These are phyloP conservation scores for Anas bernieri DNA, from an alignment of 2,797 vertebrate genomes.

Conservation along the genomic window DNA sequence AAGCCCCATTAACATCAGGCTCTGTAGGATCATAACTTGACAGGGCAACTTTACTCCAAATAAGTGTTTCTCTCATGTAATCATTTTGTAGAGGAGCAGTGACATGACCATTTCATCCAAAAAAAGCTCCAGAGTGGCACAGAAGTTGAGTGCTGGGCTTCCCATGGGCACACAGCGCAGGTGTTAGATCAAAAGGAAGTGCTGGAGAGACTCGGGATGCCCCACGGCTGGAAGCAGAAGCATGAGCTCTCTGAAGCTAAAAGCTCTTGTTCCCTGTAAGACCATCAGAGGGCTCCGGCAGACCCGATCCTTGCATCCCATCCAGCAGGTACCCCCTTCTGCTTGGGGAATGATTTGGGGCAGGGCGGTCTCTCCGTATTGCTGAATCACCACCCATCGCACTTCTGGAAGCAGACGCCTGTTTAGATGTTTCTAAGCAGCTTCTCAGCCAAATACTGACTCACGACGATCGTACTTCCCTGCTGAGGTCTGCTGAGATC, in stretches of 20 bases:
- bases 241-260: background rate
- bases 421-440: background rate
- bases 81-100: background rate
- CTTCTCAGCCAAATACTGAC: background rate
- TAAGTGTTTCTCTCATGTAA: background rate
- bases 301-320: background rate
- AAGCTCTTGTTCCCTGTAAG: background rate
- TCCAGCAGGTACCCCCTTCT: fast-evolving
- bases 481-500: background rate
- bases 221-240: background rate
- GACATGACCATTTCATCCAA: no score
- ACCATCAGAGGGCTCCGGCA: background rate
- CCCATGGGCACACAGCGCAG: fast-evolving
- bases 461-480: background rate
- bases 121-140: background rate
- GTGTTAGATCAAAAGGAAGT: background rate
- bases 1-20: fast-evolving
- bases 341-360: background rate
- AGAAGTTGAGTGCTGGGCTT: background rate
- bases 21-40: fast-evolving
- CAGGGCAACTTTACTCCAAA: background rate
- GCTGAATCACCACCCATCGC: background rate
- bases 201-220: background rate
- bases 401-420: background rate
- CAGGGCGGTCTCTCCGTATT: fast-evolving